Conservation (phyloP, 2,888 invertebrate genomes). For the Nomada flava region DNA sequence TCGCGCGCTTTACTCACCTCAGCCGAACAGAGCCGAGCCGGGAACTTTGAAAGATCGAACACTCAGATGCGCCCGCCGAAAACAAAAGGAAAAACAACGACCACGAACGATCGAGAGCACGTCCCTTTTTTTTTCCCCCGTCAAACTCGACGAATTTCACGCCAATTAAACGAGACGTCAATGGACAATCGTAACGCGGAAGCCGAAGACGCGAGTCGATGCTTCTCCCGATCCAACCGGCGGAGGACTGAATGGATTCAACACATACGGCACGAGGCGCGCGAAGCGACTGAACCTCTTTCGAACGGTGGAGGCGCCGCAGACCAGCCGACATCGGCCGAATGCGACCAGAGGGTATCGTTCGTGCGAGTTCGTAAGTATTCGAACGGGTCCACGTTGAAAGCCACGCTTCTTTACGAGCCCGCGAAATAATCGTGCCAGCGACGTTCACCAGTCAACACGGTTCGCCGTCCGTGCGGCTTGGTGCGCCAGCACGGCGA, state of each 20-base stretch:
- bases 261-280: constrained; percentile 72
- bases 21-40: constrained; percentile 41
- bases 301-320: constrained; percentile 66
- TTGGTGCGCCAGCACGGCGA: too few species aligned
- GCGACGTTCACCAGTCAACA: constrained; percentile 45
- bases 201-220: constrained; percentile 15
- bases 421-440: constrained; percentile 54
- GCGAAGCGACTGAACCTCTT: constrained; percentile 75
- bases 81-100: not conserved
- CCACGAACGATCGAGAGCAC: too few species aligned
- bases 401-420: constrained; percentile 53
- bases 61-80: too few species aligned
- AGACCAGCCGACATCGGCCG: constrained; percentile 57
- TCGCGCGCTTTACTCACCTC: constrained; percentile 45
- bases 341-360: constrained; percentile 34
- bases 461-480: not conserved
- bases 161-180: not conserved
- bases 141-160: not conserved
- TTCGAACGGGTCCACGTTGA: constrained; percentile 59
- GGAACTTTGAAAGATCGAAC: constrained; percentile 1
- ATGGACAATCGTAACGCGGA: constrained; percentile 17
- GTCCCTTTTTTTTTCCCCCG: too few species aligned
- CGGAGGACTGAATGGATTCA: constrained; percentile 32
- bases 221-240: constrained; percentile 22
- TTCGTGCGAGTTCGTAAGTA: constrained; percentile 59